A percentile compares a stretch with the other conserved stretches of the same genome.
Conservation (phyloP, 2,888 invertebrate species). For the Rhingia rostrata region DNA sequence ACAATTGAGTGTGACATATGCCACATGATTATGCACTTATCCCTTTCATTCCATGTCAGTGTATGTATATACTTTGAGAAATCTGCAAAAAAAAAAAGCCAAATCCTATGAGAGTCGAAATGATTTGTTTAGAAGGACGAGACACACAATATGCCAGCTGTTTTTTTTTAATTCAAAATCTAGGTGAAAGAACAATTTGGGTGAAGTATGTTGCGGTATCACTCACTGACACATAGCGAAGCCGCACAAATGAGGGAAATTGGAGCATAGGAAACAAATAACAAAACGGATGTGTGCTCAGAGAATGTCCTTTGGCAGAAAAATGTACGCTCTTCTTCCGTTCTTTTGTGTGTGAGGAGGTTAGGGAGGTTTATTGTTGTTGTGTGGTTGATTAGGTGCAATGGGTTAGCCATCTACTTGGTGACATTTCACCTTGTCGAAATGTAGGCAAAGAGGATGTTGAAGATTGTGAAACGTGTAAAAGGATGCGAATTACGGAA, state of each 20-base stretch:
- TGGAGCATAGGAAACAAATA: conserved; percentile 44
- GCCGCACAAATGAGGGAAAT: conserved; percentile 24
- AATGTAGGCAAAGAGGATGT: conserved; percentile 62
- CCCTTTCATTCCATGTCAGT: conserved; percentile 44
- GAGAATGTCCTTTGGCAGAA: conserved; percentile 58
- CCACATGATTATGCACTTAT: conserved; percentile 51
- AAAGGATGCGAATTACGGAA: conserved; percentile 55
- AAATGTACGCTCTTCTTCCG: conserved; percentile 38
- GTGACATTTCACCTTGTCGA: conserved; percentile 72
- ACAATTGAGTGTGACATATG: conserved; percentile 33
- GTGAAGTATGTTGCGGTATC: conserved; percentile 72
- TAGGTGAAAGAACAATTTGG: conserved; percentile 65
- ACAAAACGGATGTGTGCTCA: conserved; percentile 57
- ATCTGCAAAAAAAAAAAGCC: not conserved
- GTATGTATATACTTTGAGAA: conserved; percentile 34
- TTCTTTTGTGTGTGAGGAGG: not conserved
- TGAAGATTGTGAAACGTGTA: conserved; percentile 57
- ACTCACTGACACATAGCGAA: conserved; percentile 18
- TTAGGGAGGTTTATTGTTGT: not conserved
- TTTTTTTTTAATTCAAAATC: conserved; percentile 40
- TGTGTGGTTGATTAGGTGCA: conserved; percentile 59
- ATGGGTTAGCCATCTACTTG: conserved; percentile 41
- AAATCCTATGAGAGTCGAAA: conserved; percentile 1
- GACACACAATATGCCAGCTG: not conserved
- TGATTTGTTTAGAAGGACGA: conserved; percentile 3